Evolutionary conservation across 2,113 vertebrate genomes (phyloP).

Genomic region (Elephas maximus): DNA sequence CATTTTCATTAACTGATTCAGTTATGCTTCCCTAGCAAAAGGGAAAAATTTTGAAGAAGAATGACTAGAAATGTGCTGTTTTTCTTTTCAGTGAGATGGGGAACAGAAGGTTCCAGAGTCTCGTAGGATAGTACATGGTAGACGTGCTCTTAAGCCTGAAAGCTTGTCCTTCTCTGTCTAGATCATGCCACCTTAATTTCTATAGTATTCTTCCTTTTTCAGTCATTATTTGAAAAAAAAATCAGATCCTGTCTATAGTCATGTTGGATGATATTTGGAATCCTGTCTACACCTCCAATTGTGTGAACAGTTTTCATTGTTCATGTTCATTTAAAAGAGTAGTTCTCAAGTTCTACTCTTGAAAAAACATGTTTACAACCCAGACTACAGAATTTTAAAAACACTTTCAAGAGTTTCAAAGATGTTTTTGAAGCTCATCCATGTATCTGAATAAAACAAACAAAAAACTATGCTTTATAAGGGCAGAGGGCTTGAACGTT

Average conservation of each 20-base stretch:
- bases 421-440: neutral
- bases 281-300: neutral
- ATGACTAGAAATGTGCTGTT: neutral
- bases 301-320: neutral
- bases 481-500: neutral
- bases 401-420: neutral
- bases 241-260: neutral
- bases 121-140: neutral
- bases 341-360: neutral
- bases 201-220: neutral
- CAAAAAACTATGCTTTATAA: neutral
- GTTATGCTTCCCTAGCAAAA: neutral
- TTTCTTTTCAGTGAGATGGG: neutral
- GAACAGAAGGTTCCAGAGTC: neutral
- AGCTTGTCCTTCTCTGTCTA: neutral
- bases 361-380: neutral
- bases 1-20: slow-evolving; percentile 30
- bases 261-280: slow-evolving; percentile 6
- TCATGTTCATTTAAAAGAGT: slow-evolving; percentile 25
- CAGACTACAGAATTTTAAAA: neutral
- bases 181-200: neutral
- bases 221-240: slow-evolving; percentile 12
- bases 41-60: neutral
- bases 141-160: neutral
- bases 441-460: neutral